Evolutionary conservation across 2,888 invertebrate species (phyloP).

Genomic region (Phortica magna): DNA sequence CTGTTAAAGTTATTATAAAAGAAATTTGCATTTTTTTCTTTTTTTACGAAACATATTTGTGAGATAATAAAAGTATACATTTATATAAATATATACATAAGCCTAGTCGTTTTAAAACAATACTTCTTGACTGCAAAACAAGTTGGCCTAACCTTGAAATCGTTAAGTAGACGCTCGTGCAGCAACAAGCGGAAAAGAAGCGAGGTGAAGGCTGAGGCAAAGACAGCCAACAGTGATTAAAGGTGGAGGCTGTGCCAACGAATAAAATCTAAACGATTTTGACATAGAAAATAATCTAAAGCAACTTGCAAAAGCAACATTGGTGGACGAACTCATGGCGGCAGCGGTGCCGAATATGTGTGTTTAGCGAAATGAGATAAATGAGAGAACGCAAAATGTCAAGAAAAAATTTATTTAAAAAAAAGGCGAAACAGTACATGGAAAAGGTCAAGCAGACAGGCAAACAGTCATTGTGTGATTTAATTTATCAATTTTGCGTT

Average conservation of each 20-base stretch:
- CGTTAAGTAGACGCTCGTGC: background rate
- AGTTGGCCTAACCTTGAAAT: conserved; percentile 20
- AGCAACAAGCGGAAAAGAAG: background rate
- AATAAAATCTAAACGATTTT: conserved; percentile 25
- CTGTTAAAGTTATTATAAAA: too few species aligned
- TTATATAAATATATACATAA: background rate
- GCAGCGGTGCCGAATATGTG: background rate
- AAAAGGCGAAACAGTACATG: background rate
- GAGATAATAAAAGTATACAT: background rate
- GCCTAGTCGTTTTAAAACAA: background rate
- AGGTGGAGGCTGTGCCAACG: conserved; percentile 1
- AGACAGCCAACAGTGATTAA: background rate
- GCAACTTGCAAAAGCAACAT: background rate
- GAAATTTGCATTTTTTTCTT: too few species aligned
- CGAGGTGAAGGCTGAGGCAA: conserved; percentile 3
- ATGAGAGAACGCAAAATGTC: too few species aligned
- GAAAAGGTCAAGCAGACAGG: background rate
- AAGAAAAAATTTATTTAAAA: background rate
- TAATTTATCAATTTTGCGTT: background rate
- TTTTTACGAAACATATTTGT: background rate
- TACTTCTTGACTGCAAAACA: background rate
- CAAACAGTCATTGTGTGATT: background rate
- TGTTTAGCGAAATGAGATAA: too few species aligned
- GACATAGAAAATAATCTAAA: conserved; percentile 18
- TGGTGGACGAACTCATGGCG: background rate